Evolutionary conservation across 2,888 invertebrate genomes (phyloP).

Genomic region (Poecilobothrus nobilitatus): DNA sequence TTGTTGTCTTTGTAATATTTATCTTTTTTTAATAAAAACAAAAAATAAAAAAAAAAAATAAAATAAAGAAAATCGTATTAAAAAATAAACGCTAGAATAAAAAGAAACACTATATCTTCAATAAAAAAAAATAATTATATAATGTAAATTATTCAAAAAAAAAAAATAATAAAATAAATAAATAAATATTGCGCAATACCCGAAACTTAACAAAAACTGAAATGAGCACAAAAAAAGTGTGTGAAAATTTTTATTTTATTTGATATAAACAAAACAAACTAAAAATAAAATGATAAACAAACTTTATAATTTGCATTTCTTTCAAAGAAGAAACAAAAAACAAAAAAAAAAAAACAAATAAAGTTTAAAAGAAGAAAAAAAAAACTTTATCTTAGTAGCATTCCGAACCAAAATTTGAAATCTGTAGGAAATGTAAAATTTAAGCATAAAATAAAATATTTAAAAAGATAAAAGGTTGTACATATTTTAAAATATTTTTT

Average conservation of each 20-base stretch:
- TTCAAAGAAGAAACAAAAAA: background rate
- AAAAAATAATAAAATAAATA: background rate
- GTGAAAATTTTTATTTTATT: background rate
- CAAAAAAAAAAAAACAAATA: too few species aligned
- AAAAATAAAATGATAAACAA: background rate
- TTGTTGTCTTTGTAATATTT: conserved; percentile 4
- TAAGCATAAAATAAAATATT: conserved; percentile 4
- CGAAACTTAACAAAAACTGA: background rate
- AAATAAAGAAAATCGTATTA: background rate
- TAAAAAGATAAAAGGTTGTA: background rate
- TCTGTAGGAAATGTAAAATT: conserved; percentile 6
- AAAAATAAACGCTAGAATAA: conserved; percentile 1
- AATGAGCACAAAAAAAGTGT: background rate
- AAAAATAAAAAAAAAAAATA: background rate
- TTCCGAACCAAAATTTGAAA: conserved; percentile 5
- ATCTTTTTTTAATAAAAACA: background rate
- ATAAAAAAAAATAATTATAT: background rate
- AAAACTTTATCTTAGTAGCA: conserved; percentile 5
- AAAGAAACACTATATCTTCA: background rate
- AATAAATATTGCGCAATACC: background rate
- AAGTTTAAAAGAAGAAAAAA: too few species aligned
- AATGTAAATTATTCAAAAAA: background rate
- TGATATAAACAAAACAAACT: background rate
- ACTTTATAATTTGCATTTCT: conserved; percentile 5
- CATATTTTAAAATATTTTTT: too few species aligned